phyloP scores from a whole-genome alignment of 2,797 vertebrate genomes.

The Gadopsis marmoratus region DNA sequence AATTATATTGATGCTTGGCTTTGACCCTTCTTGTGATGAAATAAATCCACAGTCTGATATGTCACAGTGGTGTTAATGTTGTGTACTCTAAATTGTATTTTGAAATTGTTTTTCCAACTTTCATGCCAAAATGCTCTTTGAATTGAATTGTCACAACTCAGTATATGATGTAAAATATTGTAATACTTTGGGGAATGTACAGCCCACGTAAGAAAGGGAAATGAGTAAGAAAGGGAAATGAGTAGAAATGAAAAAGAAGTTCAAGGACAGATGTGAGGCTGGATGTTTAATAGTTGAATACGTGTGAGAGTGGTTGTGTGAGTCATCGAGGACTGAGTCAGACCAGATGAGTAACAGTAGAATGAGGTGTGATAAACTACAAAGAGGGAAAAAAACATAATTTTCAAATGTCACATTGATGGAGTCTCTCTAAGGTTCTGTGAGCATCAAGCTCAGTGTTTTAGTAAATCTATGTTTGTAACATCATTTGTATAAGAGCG shows the following conservation, averaged over 20 bases:
- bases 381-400: background rate
- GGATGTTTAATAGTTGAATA: conserved; percentile 20
- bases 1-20: background rate
- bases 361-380: conserved; percentile 6
- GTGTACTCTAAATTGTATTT: too few species aligned
- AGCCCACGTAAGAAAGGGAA: background rate
- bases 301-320: conserved; percentile 16
- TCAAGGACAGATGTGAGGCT: conserved; percentile 38
- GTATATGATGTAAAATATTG: background rate
- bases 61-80: background rate
- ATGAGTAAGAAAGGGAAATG: background rate
- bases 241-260: conserved; percentile 13
- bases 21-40: background rate
- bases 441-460: background rate
- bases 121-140: too few species aligned
- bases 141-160: background rate
- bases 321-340: conserved; percentile 66
- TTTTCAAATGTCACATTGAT: background rate
- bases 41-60: background rate
- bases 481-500: background rate
- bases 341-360: conserved; percentile 39
- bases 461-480: background rate
- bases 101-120: too few species aligned
- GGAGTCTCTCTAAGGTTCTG: background rate
- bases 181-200: too few species aligned